Conservation (phyloP, 2,888 invertebrate species). For the Nemoura dubitans region DNA sequence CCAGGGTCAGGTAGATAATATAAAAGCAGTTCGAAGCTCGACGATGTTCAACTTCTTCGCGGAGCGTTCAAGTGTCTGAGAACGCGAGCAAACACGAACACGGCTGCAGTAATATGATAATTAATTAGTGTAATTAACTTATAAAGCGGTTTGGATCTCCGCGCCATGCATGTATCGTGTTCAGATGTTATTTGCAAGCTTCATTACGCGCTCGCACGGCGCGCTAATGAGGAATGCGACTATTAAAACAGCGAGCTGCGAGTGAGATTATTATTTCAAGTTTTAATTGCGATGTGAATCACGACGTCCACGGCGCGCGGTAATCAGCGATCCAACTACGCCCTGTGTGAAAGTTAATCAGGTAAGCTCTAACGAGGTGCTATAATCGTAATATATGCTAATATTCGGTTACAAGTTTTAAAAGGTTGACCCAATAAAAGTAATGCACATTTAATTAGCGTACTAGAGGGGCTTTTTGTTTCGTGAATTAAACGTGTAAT, state of each 20-base stretch:
- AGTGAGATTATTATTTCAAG: slow-evolving; percentile 12
- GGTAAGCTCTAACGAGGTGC: neutral
- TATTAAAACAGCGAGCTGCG: slow-evolving; percentile 2
- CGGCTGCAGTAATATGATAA: neutral
- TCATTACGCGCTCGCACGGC: neutral
- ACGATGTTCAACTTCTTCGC: neutral
- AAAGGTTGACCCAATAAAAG: neutral
- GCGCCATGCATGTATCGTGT: neutral
- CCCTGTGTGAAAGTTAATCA: slow-evolving; percentile 3
- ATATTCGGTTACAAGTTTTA: neutral
- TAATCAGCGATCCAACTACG: slow-evolving; percentile 7
- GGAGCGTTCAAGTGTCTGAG: neutral
- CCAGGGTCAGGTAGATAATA: neutral
- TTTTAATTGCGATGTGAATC: slow-evolving; percentile 12
- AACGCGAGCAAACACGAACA: slow-evolving; percentile 12
- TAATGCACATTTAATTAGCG: neutral
- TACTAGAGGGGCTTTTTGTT: too few species aligned
- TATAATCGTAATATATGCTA: slow-evolving; percentile 7
- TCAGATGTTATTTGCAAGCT: neutral
- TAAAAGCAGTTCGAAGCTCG: neutral
- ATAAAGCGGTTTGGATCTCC: slow-evolving; percentile 12
- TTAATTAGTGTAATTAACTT: slow-evolving; percentile 7
- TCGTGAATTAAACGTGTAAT: too few species aligned
- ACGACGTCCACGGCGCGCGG: neutral
- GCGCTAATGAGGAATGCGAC: slow-evolving; percentile 7